Evolutionary conservation across 1,140 invertebrate species (phyloP), one percentile per base, ranked within the genome.

Genomic region (Aradophagus sp.): DNA sequence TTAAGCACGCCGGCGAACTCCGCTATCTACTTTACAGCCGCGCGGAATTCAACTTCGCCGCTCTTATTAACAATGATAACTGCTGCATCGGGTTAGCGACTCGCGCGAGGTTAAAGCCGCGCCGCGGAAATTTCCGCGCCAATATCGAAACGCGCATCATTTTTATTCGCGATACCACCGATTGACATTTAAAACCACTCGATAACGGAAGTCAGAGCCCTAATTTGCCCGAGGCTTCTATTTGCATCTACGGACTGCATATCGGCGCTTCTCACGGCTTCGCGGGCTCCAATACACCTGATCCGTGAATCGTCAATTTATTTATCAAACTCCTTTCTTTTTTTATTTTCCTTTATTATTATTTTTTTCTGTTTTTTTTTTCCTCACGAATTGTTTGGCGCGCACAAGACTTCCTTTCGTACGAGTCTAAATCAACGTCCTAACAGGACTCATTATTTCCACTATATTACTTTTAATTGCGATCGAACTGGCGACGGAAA

Each of bases 261-360:
- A 67, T 73, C 69, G 48, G 56, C 20, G 45, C 36, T 62, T 73
- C 69, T 67, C 69, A 67, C 69, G 69, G 58, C 50, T 73, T 67
- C 29, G 59, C 59, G 59, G 45, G 68, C 55, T 48, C 29, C 12
- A 17, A 42, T 66, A 52, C 69, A 48, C 48, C 50, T 6, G 17
- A 17, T 29, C 32, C 32, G 32, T 29, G 50, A 53, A 56, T 66
- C 61, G 50, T 72, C 56, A 55, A 52, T 72, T 61, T 62, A 72
- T 72, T 66, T 72, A 66, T 50, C 13, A 58, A 56, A 56, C 44
- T 52, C 34, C 17, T 35, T 62, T 55, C 52, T 48, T 56, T 59
- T 55, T 41, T 8, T 41, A 55, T 55, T 45, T 14, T 26, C 44
- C 36, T 48, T n/a, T 20, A n/a, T n/a, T n/a, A n/a, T n/a, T n/a